phyloP scores from a whole-genome alignment of 2,797 vertebrate species.

The Sebastes elongatus region DNA sequence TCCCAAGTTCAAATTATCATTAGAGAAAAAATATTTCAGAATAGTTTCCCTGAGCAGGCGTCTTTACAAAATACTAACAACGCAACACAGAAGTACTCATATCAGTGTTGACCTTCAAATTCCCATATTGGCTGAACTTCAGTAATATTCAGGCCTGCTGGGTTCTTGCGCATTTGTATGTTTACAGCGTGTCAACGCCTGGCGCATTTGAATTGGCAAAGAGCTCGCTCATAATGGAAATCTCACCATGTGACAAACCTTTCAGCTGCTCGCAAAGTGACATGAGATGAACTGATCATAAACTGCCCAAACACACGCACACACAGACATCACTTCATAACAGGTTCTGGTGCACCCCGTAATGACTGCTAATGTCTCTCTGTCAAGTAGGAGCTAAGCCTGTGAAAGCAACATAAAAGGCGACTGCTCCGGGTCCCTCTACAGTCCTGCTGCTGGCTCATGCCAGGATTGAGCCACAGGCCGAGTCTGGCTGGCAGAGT shows the following conservation, averaged over 20 bases:
- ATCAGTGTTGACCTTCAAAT: background rate
- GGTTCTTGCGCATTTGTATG: conserved; percentile 8
- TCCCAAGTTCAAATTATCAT: background rate
- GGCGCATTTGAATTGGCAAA: conserved; percentile 35
- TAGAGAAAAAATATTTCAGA: background rate
- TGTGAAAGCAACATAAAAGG: conserved; percentile 52
- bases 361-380: conserved; percentile 50
- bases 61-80: background rate
- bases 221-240: conserved; percentile 28
- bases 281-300: conserved; percentile 19
- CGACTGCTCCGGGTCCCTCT: conserved; percentile 1
- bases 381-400: conserved; percentile 61
- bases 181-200: conserved; percentile 45
- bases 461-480: conserved; percentile 51
- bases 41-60: background rate
- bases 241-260: conserved; percentile 23
- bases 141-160: background rate
- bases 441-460: background rate
- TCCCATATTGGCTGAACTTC: background rate
- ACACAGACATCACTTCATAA: background rate
- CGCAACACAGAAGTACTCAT: background rate
- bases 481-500: conserved; percentile 48
- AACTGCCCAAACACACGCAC: conserved; percentile 3
- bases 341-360: conserved; percentile 24
- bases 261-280: conserved; percentile 24